A percentile compares a stretch with the other conserved stretches of the same genome.
Evolutionary conservation across 2,797 vertebrate species (phyloP).

Genomic region (Halcyon badia): DNA sequence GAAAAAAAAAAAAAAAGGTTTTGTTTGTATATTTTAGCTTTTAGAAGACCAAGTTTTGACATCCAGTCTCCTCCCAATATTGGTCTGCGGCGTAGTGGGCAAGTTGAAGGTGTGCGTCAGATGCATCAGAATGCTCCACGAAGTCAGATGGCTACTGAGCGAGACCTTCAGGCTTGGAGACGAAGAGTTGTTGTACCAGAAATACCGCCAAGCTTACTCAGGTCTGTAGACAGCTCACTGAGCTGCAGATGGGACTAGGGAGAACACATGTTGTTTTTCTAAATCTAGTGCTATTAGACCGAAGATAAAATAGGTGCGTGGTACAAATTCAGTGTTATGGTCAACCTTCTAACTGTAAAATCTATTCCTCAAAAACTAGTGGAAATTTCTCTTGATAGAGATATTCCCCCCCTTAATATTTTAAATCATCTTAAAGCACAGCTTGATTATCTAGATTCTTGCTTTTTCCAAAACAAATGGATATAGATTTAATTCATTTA

Average conservation of each 20-base stretch:
- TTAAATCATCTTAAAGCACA: neutral
- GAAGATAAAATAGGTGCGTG: neutral
- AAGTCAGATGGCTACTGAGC: constrained; percentile 95
- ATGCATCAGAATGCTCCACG: constrained; percentile 97
- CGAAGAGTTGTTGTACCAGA: constrained; percentile 95
- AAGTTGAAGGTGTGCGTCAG: constrained; percentile 96
- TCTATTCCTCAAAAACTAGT: accelerated
- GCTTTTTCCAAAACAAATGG: neutral
- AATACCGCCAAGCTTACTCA: constrained; percentile 84
- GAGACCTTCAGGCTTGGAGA: constrained; percentile 95
- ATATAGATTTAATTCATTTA: neutral
- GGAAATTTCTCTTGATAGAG: neutral
- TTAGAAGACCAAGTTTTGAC: constrained; percentile 89
- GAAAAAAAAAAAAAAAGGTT: accelerated
- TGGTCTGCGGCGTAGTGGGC: constrained; percentile 93
- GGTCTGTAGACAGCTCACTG: constrained; percentile 76
- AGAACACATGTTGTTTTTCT: neutral
- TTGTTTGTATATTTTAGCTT: constrained; percentile 77
- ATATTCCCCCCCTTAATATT: neutral
- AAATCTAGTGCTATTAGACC: neutral
- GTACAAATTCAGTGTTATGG: neutral
- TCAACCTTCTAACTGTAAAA: accelerated
- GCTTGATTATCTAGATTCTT: neutral
- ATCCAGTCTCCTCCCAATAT: constrained; percentile 94
- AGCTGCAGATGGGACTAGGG: neutral